Evolutionary conservation across 1,140 invertebrate genomes (phyloP), one percentile per base, ranked within the genome.

Genomic region (Oryzaephilus surinamensis): DNA sequence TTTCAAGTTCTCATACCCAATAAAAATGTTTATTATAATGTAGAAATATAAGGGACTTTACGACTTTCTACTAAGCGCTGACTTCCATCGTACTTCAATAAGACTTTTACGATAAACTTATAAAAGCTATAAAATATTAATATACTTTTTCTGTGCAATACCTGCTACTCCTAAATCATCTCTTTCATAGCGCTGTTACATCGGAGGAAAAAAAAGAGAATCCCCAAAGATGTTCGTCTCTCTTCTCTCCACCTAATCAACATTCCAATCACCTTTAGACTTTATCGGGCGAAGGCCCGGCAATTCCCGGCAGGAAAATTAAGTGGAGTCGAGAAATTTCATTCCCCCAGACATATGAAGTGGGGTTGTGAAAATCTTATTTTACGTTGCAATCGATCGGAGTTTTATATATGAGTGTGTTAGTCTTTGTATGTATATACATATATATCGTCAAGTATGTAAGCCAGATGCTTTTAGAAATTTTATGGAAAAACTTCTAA

Each of bases 201-300:
- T 11, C 18, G 6, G 12, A 16, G 28, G 32, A 12, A 23, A 36
- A 37, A 27, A 35, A 27, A 19, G 16, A n/a, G n/a, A n/a, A 34
- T 40, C 41, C 38, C 40, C 34, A 38, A 38, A n/a, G 43, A 45
- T 29, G 29, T 34, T 44, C 38, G 49, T 45, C 32, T 39, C 35
- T 41, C 36, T 39, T 38, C 41, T 41, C 42, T 39, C 41, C 38
- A 43, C 54, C 50, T 57, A 57, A 57, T 57, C 54, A 57, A 53
- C 54, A 57, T 57, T 57, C 54, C 54, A 53, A 57, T 57, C 54
- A 57, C 54, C 52, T 55, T 46, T 46, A 43, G 52, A 54, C 52
- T 57, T 55, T 57, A 57, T 57, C 54, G 52, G 43, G 39, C 21
- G 43, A 21, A 37, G 40, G 39, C 32, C 38, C 29, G 32, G 41